Base-by-base conservation (phyloP, 2,888 invertebrate genomes). In the Cosmopolites sordidus region DNA sequence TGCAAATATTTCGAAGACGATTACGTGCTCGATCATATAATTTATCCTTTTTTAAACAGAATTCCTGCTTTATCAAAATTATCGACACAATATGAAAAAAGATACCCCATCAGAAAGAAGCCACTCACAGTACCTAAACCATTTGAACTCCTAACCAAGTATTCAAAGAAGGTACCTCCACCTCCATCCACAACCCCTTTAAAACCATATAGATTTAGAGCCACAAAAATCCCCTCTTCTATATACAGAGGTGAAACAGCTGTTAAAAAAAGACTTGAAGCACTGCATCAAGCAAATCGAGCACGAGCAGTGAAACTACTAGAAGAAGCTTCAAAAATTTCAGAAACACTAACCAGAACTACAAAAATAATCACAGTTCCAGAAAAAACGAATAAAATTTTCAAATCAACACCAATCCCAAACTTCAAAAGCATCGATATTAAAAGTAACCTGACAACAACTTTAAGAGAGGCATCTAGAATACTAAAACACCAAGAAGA, bases 381-480 rank as follows among this genome's bases (percentile, higher is more conserved):
- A 43, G 14, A 50, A 49, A 41, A 29, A 15, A 16, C 18, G 11
- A 18, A 37, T 9, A 37, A 46, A 37, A 33, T 12, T 16, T 43
- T 47, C 40, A 50, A 42, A 33, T n/a, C 14, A 9, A 56, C 51
- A 4, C 52, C 60, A 15, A 59, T 61, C 44, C 56, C 54, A 39
- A 12, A 16, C 11, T 37, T 51, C 41, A 66, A 63, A 51, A 59
- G 64, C 2, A 69, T 73, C 3, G 47, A 61, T 40, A 64, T 74
- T 9, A 81, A 78, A 72, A 74, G 76, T 54, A 83, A 75, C 1
- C 66, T 74, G 11, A 72, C 81, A 1, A 75, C 78, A 5, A 60
- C 82, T 1, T 76, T 79, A 67, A 72, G 81, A 61, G 72, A 79
- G 48, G 78, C 78, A 48, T 78, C 77, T 60, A 69, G 72, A 56